Percentiles rank a stretch among this genome's conserved stretches.
Conservation (phyloP, 2,888 invertebrate species). For the Pachymerium ferrugineum region DNA sequence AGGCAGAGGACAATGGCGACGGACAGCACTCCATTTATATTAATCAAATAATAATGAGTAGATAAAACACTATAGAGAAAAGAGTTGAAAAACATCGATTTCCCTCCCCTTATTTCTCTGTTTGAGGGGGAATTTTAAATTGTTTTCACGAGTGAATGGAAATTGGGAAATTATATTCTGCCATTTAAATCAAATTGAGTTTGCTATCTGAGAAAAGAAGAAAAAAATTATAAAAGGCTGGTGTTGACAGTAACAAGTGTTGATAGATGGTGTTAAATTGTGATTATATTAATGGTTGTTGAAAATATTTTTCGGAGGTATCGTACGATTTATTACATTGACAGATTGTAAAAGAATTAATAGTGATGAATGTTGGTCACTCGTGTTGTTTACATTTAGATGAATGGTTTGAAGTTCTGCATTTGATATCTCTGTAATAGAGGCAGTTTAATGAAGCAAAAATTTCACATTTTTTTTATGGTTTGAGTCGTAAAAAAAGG, state of each 20-base stretch:
- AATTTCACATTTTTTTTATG: too few species aligned
- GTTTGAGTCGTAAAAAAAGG: too few species aligned
- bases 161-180: constrained; percentile 3
- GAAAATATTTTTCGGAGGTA: too few species aligned
- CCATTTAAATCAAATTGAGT: neutral
- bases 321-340: too few species aligned
- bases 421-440: too few species aligned
- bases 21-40: constrained; percentile 18
- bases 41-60: constrained; percentile 12
- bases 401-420: too few species aligned
- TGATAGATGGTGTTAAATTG: too few species aligned
- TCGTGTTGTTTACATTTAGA: too few species aligned
- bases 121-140: neutral
- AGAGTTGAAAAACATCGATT: constrained; percentile 12
- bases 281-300: too few species aligned
- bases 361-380: too few species aligned
- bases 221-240: neutral
- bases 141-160: neutral
- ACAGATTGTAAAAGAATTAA: too few species aligned
- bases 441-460: too few species aligned
- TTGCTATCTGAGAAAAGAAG: neutral
- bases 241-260: neutral
- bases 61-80: constrained; percentile 21
- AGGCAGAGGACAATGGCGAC: constrained; percentile 16
- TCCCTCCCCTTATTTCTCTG: neutral